These are phyloP conservation scores for Cassiopea andromeda DNA, from an alignment of 30 jellyfish, hydroid and myxozoan genomes.

Conservation along the genomic window DNA sequence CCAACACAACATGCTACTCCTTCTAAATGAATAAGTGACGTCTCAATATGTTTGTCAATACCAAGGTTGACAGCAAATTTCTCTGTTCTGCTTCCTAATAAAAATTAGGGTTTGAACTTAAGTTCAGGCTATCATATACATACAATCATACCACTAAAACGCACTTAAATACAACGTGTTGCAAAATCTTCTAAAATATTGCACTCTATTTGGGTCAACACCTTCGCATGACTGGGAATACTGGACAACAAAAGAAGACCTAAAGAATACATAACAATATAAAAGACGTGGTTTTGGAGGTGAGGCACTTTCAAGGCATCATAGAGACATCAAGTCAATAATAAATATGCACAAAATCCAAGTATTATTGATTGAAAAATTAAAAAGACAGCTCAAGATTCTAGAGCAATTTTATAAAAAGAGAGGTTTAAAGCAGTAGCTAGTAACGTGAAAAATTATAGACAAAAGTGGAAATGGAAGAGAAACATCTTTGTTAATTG, in stretches of 20 bases:
- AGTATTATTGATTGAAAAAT: too few species aligned
- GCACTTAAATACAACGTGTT: neutral
- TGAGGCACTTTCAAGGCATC: too few species aligned
- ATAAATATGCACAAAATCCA: too few species aligned
- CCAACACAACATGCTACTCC: conserved; percentile 30
- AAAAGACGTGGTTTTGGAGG: too few species aligned
- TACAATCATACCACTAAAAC: neutral
- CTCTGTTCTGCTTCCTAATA: conserved; percentile 45
- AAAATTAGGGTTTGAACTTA: neutral
- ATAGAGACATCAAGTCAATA: too few species aligned
- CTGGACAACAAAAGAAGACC: too few species aligned
- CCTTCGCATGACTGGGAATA: too few species aligned
- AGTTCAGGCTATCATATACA: neutral
- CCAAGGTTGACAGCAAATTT: conserved; percentile 47
- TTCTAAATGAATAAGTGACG: conserved; percentile 45
- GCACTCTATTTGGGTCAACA: neutral
- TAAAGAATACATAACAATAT: too few species aligned
- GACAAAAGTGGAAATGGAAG: too few species aligned
- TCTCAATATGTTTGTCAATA: conserved; percentile 23
- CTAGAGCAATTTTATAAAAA: neutral
- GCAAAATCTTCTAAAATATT: neutral
- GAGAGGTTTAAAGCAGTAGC: too few species aligned
- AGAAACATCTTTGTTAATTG: too few species aligned
- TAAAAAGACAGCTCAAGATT: neutral
- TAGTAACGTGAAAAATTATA: too few species aligned